phyloP scores from a whole-genome alignment of 2,888 invertebrate genomes.

The Drosophila engyochracea region DNA sequence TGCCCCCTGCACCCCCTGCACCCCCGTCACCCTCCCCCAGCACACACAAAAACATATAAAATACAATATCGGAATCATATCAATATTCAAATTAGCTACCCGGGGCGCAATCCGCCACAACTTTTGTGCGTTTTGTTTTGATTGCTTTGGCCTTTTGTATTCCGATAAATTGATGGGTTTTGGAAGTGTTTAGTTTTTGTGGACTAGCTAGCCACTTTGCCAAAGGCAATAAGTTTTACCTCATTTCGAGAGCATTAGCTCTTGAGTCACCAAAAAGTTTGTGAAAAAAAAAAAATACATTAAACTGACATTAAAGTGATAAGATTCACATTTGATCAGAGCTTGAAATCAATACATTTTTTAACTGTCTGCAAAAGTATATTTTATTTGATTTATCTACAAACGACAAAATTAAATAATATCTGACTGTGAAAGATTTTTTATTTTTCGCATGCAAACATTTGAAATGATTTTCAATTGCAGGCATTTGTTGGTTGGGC shows the following conservation, averaged over 20 bases:
- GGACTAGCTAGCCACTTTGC: slow-evolving; percentile 24
- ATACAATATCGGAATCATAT: slow-evolving; percentile 68
- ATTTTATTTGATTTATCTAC: neutral
- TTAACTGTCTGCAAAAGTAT: neutral
- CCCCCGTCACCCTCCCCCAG: neutral
- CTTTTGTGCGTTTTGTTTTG: slow-evolving; percentile 66
- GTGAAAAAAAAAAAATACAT: neutral
- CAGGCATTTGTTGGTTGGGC: neutral
- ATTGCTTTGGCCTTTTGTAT: slow-evolving; percentile 65
- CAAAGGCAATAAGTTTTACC: slow-evolving; percentile 16
- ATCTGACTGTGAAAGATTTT: neutral
- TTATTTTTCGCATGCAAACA: neutral
- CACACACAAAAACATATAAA: neutral
- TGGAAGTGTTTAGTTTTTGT: slow-evolving; percentile 44
- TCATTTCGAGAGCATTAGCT: neutral
- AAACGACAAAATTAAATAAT: neutral
- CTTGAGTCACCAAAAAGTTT: neutral
- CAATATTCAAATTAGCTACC: slow-evolving; percentile 75
- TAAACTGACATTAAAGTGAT: neutral
- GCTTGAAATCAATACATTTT: neutral
- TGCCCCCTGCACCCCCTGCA: slow-evolving; percentile 2
- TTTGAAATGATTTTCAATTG: neutral
- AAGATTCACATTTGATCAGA: neutral
- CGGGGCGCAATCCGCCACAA: slow-evolving; percentile 33
- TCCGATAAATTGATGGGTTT: slow-evolving; percentile 59